Evolutionary conservation across 2,888 invertebrate species (phyloP).

Genomic region (Pyrochroa serraticornis): DNA sequence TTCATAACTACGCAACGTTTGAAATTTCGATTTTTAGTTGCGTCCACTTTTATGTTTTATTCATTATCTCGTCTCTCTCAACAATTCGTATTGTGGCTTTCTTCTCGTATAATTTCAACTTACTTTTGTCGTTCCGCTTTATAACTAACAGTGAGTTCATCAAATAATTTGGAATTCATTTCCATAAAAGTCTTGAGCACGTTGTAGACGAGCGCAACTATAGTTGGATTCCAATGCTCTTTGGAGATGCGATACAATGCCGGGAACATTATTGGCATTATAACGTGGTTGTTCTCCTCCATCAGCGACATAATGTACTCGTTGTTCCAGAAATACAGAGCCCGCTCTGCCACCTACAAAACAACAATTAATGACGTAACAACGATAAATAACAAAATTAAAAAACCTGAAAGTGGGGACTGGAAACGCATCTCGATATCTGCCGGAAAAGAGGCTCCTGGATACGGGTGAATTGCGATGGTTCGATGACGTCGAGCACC

Average conservation of each 20-base stretch:
- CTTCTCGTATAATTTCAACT: constrained; percentile 39
- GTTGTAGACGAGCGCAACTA: constrained; percentile 98
- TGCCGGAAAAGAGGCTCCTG: constrained; percentile 98
- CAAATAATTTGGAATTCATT: constrained; percentile 99
- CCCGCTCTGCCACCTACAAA: constrained; percentile 93
- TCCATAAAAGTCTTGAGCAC: constrained; percentile 99
- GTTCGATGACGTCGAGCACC: constrained; percentile 99
- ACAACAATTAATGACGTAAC: constrained; percentile 1
- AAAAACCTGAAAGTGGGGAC: constrained; percentile 97
- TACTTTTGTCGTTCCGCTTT: constrained; percentile 99
- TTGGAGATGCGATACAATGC: constrained; percentile 98
- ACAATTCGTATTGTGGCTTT: too few species aligned
- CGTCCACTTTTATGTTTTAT: too few species aligned
- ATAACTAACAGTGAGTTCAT: constrained; percentile 97
- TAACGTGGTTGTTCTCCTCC: constrained; percentile 97
- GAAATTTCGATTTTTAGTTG: too few species aligned
- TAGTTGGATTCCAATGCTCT: constrained; percentile 99
- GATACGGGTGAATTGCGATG: constrained; percentile 97
- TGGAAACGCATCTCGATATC: constrained; percentile 98
- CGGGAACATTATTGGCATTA: constrained; percentile 99
- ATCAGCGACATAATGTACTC: constrained; percentile 99
- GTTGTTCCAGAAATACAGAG: constrained; percentile 99
- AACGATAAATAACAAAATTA: constrained; percentile 7
- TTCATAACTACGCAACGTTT: too few species aligned
- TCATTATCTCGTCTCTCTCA: too few species aligned